Conservation (phyloP, 23 tunicate species). For the Diplosoma virens region DNA sequence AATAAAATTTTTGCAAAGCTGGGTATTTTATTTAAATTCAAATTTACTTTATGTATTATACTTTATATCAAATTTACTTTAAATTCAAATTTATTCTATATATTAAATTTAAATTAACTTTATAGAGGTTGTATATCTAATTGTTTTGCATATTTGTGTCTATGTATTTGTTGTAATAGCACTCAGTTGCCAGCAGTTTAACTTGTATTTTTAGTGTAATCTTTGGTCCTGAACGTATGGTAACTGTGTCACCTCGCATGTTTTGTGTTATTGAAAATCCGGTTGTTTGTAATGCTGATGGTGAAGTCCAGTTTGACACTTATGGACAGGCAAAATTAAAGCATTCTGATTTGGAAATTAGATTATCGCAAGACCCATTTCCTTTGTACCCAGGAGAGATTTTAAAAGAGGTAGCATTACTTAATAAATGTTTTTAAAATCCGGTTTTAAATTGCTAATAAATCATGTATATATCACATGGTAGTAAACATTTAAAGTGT, state of each 20-base stretch:
- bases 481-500: no score
- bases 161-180: background rate
- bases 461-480: no score
- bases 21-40: no score
- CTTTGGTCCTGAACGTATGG: conserved; percentile 72
- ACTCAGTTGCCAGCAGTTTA: background rate
- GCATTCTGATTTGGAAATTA: conserved; percentile 79
- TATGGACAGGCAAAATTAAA: conserved; percentile 83
- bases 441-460: no score
- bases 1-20: no score
- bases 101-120: no score
- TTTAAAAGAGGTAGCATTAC: conserved; percentile 37
- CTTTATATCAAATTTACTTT: no score
- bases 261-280: conserved; percentile 87
- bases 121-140: no score
- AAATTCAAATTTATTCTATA: no score
- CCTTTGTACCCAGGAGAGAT: conserved; percentile 95
- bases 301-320: conserved; percentile 66
- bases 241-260: conserved; percentile 79
- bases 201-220: conserved; percentile 29
- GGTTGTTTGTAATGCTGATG: conserved; percentile 61
- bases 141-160: background rate
- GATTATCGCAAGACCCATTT: conserved; percentile 88
- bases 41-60: no score
- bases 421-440: no score